Base-by-base conservation (phyloP, 2,888 invertebrate species). In the Bembecia ichneumoniformis region DNA sequence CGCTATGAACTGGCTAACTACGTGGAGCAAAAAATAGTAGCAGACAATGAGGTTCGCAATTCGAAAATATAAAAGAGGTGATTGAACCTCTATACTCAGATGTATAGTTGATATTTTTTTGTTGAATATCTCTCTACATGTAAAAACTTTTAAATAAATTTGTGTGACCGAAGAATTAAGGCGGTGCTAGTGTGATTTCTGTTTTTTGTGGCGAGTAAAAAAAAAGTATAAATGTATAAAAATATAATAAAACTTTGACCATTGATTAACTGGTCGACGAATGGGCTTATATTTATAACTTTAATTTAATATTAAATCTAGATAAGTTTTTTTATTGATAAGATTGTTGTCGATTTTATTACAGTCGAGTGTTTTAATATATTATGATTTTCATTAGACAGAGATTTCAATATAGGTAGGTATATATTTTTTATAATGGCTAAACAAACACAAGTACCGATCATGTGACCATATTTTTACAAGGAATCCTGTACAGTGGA, bases 21-120 rank as follows among this genome's bases (percentile, higher is more conserved):
- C 80, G 79, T 72, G 72, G 70, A 71, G 77, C 77, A 82, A 83
- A 82, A 83, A 82, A 79, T 70, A 63, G 62, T 62, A 67, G 62
- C 73, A 78, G 77, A 80, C 82, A 81, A 82, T 78, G 82, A 81
- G 77, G 70, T 79, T 78, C 77, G 81, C 82, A 82, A 82, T 83
- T 81, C 73, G 71, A 74, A 77, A 77, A 73, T 69, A 71, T 73
- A 60, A n/a, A n/a, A 28, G 77, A 77, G 84, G 83, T 84, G 73
- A 77, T 54, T 84, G 84, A 82, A 79, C 83, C 60, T 57, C 54
- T 65, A 72, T 66, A 68, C 60, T 68, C 10, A n/a, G 28, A 13
- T 74, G 65, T 69, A 68, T 73, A 74, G 76, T 68, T 74, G 60
- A 77, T 74, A 67, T 75, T 82, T 84, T n/a, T 83, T 86, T 83